Percentiles rank a stretch among this genome's conserved stretches.
These are phyloP conservation scores for Paramormyrops hopkinsi DNA, from an alignment of 2,797 vertebrate genomes.

Conservation along the genomic window DNA sequence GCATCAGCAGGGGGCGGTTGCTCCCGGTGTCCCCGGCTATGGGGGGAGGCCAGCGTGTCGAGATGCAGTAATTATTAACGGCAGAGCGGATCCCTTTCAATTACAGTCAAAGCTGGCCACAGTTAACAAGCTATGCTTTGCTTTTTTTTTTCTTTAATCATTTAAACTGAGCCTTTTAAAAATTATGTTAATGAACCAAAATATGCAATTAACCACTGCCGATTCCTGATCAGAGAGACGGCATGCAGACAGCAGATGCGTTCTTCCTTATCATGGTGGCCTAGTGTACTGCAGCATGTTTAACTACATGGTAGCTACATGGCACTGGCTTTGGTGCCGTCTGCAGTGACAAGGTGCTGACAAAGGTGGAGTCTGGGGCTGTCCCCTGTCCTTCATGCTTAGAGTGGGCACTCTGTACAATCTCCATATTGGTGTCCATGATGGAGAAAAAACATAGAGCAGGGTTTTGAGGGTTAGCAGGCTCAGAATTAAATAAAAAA, in stretches of 20 bases:
- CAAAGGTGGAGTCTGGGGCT: background rate
- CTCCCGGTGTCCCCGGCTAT: slow-evolving; percentile 6
- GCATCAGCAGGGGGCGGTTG: slow-evolving; percentile 21
- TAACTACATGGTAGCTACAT: background rate
- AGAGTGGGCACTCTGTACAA: background rate
- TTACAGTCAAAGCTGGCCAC: slow-evolving; percentile 5
- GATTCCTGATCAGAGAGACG: background rate
- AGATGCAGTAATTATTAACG: slow-evolving; percentile 18
- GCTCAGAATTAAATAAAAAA: background rate
- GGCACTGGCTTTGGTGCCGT: background rate
- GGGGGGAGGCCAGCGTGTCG: slow-evolving; percentile 13
- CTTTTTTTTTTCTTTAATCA: background rate
- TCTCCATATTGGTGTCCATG: background rate
- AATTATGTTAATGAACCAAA: background rate
- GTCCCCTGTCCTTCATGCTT: background rate
- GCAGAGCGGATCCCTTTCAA: slow-evolving; percentile 14
- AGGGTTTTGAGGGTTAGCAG: background rate
- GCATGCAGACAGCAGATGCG: background rate
- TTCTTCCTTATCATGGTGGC: background rate
- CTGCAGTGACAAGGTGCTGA: background rate
- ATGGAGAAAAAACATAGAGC: background rate
- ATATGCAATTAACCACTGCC: background rate
- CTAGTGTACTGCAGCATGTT: background rate
- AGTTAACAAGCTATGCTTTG: slow-evolving; percentile 11
- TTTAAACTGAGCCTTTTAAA: background rate